These are phyloP conservation scores for Zophobas atratus DNA, from an alignment of 1,140 invertebrate species.

Conservation along the genomic window DNA sequence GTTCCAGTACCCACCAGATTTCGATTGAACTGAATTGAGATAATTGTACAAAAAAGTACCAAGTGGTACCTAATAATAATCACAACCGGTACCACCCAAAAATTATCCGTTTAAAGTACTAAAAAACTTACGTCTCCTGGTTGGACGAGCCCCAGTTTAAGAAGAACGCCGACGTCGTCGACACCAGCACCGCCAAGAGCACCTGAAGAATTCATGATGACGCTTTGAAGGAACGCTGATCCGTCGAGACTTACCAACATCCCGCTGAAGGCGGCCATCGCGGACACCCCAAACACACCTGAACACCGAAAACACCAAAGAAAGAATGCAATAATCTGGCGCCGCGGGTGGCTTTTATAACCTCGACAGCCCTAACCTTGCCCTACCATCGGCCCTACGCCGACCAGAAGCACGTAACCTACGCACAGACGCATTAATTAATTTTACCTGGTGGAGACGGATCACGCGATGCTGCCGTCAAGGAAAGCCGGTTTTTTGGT, in stretches of 20 bases:
- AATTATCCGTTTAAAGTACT: too few relatives aligned
- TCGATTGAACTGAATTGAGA: too few relatives aligned
- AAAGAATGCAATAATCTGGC: conserved; percentile 42
- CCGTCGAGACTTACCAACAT: conserved; percentile 25
- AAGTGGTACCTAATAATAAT: background rate
- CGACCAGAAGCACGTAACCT: conserved; percentile 46
- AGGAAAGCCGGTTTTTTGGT: conserved; percentile 14
- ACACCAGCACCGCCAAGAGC: background rate
- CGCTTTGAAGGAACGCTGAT: background rate
- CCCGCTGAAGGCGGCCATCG: conserved; percentile 13
- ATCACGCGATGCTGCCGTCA: conserved; percentile 12
- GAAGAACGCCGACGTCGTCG: conserved; percentile 31
- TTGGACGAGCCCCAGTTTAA: conserved; percentile 25
- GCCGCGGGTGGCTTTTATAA: conserved; percentile 47
- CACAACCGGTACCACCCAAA: too few relatives aligned
- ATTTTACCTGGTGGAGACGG: conserved; percentile 21
- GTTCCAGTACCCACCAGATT: too few relatives aligned
- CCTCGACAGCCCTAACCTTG: conserved; percentile 30
- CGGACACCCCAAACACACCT: conserved; percentile 16
- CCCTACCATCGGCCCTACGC: conserved; percentile 42
- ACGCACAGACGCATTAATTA: conserved; percentile 38
- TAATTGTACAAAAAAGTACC: too few relatives aligned
- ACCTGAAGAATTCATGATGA: background rate
- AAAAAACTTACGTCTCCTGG: conserved; percentile 42
- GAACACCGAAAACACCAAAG: conserved; percentile 29